These are phyloP conservation scores for Gnathonemus longibarbis DNA, from an alignment of 2,113 vertebrate genomes.

Conservation along the genomic window DNA sequence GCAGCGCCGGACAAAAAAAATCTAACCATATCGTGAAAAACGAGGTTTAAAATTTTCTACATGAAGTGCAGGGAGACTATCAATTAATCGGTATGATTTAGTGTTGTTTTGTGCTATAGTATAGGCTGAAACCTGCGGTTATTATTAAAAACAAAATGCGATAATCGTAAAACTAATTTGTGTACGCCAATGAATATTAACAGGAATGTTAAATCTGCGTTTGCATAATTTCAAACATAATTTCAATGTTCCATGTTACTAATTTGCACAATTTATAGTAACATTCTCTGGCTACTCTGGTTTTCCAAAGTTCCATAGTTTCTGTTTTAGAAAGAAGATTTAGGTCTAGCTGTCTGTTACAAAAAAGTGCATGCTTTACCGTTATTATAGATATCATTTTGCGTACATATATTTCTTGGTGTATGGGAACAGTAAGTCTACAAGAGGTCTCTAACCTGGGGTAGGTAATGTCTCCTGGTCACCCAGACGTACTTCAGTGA, in stretches of 20 bases:
- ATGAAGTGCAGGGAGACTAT: no score
- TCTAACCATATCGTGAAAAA: no score
- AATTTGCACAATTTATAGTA: neutral
- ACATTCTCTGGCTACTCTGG: neutral
- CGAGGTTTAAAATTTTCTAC: no score
- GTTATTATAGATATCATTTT: neutral
- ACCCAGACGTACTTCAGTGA: neutral
- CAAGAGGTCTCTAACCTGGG: conserved; percentile 26
- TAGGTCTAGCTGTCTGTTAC: neutral
- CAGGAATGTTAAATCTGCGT: no score
- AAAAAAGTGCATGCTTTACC: neutral
- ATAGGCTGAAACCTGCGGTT: no score
- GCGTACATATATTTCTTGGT: neutral
- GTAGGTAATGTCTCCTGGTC: neutral
- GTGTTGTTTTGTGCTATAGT: no score
- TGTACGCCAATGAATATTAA: no score
- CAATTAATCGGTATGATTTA: no score
- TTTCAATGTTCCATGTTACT: neutral
- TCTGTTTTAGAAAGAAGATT: neutral
- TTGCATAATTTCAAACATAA: no score
- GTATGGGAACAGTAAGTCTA: neutral
- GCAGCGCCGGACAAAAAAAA: no score
- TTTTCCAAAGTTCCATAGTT: neutral
- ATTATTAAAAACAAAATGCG: no score
- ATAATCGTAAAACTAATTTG: no score